Base-by-base conservation (phyloP, 2,113 vertebrate species). In the Chaetodon trifascialis region DNA sequence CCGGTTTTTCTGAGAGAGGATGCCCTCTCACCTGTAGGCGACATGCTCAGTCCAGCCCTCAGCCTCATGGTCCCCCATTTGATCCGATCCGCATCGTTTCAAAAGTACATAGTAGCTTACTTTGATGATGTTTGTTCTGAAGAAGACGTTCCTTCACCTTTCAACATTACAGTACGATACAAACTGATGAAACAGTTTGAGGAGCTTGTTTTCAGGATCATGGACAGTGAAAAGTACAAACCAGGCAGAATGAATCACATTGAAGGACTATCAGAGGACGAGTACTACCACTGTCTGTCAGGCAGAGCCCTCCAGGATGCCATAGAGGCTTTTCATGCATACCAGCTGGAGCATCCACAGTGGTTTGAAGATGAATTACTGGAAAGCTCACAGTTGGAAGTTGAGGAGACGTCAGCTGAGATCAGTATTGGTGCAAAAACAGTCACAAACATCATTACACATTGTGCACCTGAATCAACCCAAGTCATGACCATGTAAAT, bases 181-280 rank as follows among this genome's bases (percentile, higher is more conserved):
- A 94, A 95, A 0, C 95, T 99, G 64, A 97, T 98, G 96, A 95
- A 96, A 62, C 96, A 95, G 38, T 97, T 99, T 7, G 97, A 99
- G 81, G 97, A 98, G 82, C 90, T 99, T 19, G 97, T 97, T 86
- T 99, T 99, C 88, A 94, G 97, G n/a, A 97, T 99, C 80, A 93
- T 97, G 86, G 96, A 96, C 46, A 11, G 94, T 80, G 97, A 99
- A 85, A 97, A 97, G 87, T 95, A 97, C 14, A 94, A 96, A 49
- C 97, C 97, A 0, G 97, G 97, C 5, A 88, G 91, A 44, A 93
- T 97, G 86, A 96, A 96, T 84, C 91, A 89, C 16, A 92, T 97
- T 0, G 84, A 73, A 52, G 96, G 96, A 25, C 94, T 98, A n/a
- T 92, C 94, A 0, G 93, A 92, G 11, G 91, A 95, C 0, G 95